Base-by-base conservation (phyloP, 2,888 invertebrate genomes). In the Diaphora mendica region DNA sequence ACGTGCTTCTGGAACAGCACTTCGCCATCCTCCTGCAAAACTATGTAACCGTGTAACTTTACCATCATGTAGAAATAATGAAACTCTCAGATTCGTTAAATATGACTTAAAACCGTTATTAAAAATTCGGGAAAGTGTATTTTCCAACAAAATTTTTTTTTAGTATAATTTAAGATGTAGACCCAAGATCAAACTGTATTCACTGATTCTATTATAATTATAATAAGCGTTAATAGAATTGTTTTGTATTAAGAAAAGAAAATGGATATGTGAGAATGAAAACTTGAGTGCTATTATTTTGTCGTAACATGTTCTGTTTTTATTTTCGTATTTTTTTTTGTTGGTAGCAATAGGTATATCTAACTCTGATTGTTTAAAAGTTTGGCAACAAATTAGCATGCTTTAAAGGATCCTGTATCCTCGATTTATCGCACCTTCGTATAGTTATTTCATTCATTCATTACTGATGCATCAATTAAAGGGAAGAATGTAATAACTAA, bases 11-110 rank as follows among this genome's bases (percentile, higher is more conserved):
- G 86, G 71, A 92, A 92, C 71, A 96, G 84, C 55, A 95, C 86
- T 51, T 94, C 94, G 4, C 91, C 92, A 3, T 93, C 90, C 86
- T 94, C 94, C 92, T 94, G 94, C 86, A 96, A 93, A 81, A 96
- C 96, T 96, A 84, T 85, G 79, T 76, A 82, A 77, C 83, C 77
- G 83, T 90, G 88, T 87, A 86, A 88, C 80, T 87, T 87, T 85
- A 88, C 84, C 85, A 83, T 55, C 79, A 75, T 65, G 70, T 59
- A 66, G 67, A 76, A 30, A 77, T 55, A 35, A 51, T 33, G 23
- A 48, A 8, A 33, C 30, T 5, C 15, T 30, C 44, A n/a, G 35
- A 35, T 30, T 30, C 7, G 15, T 62, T 1, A 17, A 0, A 44
- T 3, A 26, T 59, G 5, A 62, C 17, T 17, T 30, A 23, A 15